These are phyloP conservation scores for Amblyraja radiata DNA, from an alignment of 2,797 vertebrate genomes.

Conservation along the genomic window DNA sequence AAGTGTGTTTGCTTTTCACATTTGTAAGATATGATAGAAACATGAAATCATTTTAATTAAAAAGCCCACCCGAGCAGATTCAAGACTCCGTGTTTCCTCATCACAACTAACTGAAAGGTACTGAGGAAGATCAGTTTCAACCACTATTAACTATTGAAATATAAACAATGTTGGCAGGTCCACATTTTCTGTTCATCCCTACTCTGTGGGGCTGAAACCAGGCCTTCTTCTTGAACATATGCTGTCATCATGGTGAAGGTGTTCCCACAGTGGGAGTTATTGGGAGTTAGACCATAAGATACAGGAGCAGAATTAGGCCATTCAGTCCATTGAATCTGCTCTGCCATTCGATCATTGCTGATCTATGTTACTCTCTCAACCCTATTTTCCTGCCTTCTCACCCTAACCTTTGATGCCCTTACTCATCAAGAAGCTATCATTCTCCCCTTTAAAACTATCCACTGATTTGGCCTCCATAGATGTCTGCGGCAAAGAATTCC, in stretches of 20 bases:
- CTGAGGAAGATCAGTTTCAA: neutral
- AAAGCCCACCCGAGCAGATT: neutral
- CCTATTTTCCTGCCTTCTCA: no score
- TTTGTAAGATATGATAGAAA: neutral
- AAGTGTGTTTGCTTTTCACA: neutral
- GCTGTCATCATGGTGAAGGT: neutral
- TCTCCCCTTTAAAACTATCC: no score
- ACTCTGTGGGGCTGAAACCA: neutral
- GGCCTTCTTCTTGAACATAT: neutral
- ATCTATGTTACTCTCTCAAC: no score
- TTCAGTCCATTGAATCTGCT: no score
- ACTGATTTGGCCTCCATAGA: no score
- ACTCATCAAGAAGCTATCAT: no score
- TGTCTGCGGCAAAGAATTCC: no score
- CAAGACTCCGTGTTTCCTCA: neutral
- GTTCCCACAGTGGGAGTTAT: neutral
- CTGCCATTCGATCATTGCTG: no score
- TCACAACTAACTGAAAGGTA: neutral
- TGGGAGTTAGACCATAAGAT: no score
- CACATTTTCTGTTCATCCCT: neutral
- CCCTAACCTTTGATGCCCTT: no score
- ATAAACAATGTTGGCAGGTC: neutral
- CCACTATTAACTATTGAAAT: neutral
- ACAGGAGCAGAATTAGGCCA: no score
- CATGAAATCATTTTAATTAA: slow-evolving; percentile 11